Percentiles rank a stretch among this genome's conserved stretches.
Evolutionary conservation across 2,888 invertebrate genomes (phyloP).

Genomic region (Rhabditophanes sp.): DNA sequence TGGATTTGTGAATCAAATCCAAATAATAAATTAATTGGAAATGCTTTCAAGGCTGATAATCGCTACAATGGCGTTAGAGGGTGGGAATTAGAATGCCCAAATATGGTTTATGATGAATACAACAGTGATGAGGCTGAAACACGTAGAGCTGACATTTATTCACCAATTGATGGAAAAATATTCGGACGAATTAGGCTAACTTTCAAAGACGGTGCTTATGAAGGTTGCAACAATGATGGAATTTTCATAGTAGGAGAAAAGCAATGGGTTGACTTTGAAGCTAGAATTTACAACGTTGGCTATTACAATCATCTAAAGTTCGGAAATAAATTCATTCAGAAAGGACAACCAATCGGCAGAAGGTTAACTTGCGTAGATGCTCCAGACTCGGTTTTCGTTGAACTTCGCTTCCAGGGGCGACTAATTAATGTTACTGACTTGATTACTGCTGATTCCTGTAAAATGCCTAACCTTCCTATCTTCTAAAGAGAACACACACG

Average conservation of each 20-base stretch:
- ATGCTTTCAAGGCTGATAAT: slow-evolving; percentile 33
- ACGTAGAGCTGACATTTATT: no score
- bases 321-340: slow-evolving; percentile 28
- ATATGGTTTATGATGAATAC: slow-evolving; percentile 7
- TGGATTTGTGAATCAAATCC: slow-evolving; percentile 42
- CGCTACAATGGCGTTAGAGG: slow-evolving; percentile 38
- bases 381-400: slow-evolving; percentile 34
- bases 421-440: slow-evolving; percentile 38
- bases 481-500: no score
- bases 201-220: slow-evolving; percentile 20
- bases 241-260: slow-evolving; percentile 40
- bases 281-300: slow-evolving; percentile 37
- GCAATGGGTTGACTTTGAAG: slow-evolving; percentile 41
- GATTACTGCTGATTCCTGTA: slow-evolving; percentile 31
- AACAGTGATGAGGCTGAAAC: no score
- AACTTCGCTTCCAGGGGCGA: slow-evolving; percentile 36
- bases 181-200: slow-evolving; percentile 27
- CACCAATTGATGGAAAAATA: slow-evolving; percentile 19
- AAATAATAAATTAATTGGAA: slow-evolving; percentile 28
- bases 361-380: slow-evolving; percentile 22
- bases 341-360: slow-evolving; percentile 15
- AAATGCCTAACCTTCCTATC: no score
- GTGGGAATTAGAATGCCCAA: slow-evolving; percentile 35
- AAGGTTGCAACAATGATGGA: slow-evolving; percentile 41
- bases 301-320: slow-evolving; percentile 27